Percentiles rank a stretch among this genome's conserved stretches.
phyloP scores from a whole-genome alignment of 2,797 vertebrate genomes.

The Champsocephalus esox region DNA sequence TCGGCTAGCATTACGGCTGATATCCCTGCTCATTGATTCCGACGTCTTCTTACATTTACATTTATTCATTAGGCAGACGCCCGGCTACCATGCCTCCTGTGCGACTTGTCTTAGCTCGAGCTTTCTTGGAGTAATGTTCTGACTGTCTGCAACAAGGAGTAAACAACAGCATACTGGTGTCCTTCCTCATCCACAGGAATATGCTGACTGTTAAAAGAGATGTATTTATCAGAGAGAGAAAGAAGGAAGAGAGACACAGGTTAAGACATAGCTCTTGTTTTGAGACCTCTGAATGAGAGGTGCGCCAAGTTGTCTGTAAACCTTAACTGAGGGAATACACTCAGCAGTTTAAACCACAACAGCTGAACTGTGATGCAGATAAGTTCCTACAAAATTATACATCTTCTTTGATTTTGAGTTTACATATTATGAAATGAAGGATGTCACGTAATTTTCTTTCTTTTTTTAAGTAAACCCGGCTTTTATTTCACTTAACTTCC shows the following conservation, averaged over 20 bases:
- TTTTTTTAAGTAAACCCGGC: background rate
- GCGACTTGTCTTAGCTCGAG: constrained; percentile 41
- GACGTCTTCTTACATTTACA: constrained; percentile 70
- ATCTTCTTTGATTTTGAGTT: constrained; percentile 13
- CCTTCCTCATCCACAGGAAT: constrained; percentile 54
- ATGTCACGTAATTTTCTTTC: background rate
- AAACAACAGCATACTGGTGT: constrained; percentile 68
- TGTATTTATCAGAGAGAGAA: constrained; percentile 51
- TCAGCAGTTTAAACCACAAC: constrained; percentile 14
- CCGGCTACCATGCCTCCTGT: constrained; percentile 20
- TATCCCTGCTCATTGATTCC: constrained; percentile 72
- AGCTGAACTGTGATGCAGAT: constrained; percentile 1
- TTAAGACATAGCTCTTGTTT: constrained; percentile 19
- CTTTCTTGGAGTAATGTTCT: constrained; percentile 60
- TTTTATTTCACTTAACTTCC: constrained; percentile 1
- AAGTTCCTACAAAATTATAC: background rate
- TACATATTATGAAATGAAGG: background rate
- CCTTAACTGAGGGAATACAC: background rate
- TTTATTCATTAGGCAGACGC: constrained; percentile 73
- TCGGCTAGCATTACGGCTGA: constrained; percentile 56
- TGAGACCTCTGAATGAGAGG: constrained; percentile 1
- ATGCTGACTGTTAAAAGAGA: constrained; percentile 45
- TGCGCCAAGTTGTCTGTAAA: constrained; percentile 27
- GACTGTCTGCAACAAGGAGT: constrained; percentile 51
- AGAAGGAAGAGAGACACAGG: constrained; percentile 4